Base-by-base conservation (phyloP, 2,797 vertebrate species). In the Typhlichthys eigenmanni region DNA sequence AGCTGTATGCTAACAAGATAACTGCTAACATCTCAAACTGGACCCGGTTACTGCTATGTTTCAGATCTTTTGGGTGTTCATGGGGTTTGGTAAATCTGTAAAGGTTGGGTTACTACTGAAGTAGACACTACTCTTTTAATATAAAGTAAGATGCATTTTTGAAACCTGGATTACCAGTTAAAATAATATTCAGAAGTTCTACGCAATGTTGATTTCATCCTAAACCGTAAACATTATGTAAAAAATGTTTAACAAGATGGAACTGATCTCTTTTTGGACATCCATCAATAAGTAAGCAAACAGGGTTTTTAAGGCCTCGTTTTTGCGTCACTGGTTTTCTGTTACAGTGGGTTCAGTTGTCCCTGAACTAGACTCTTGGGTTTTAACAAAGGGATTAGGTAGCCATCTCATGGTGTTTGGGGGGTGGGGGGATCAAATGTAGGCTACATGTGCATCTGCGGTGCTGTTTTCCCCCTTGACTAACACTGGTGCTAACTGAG, bases 241-340 rank as follows among this genome's bases (percentile, higher is more conserved):
- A 32, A 54, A 82, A 64, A 77, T 47, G 58, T 52, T 47, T 47
- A 66, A 49, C 46, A 66, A 29, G 0, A 8, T 58, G 50, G 13
- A 32, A 11, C 8, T 75, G 60, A 59, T 64, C n/a, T 16, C 58
- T 60, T 72, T 68, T 80, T 29, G 68, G 72, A 71, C 60, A 60
- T 57, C 68, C 73, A 89, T 92, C 53, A 91, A 91, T 89, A 91
- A 93, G 64, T 89, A 79, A 92, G 81, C 64, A 32, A 62, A 38
- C 70, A 63, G 70, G 74, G 81, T 66, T 12, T 88, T 89, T 75
- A 66, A 86, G 80, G 88, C 71, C 73, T 68, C n/a, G 63, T 72
- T 86, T 38, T 71, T 86, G 84, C 80, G 82, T 91, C 88, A 89
- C 71, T 68, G 80, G 81, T 79, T 84, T 84, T 84, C 54, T 65